Evolutionary conservation across 2,113 vertebrate species (phyloP).

Genomic region (Dromiciops gliroides): DNA sequence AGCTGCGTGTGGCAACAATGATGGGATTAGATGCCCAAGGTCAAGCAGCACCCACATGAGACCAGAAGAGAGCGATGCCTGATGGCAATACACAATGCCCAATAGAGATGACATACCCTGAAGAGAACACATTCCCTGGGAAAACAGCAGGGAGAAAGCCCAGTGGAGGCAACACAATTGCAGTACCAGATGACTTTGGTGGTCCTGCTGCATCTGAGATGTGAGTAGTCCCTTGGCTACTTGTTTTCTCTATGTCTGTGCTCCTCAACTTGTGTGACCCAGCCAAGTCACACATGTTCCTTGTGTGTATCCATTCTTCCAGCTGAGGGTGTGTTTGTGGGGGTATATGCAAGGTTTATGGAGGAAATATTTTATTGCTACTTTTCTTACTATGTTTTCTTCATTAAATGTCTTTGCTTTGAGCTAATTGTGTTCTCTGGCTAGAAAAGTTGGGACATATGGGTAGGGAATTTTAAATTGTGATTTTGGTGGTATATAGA

Average conservation of each 20-base stretch:
- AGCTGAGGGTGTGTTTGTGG: not conserved
- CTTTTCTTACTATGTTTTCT: not conserved
- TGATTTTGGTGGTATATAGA: not conserved
- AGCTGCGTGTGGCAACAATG: not conserved
- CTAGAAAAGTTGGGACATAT: not conserved
- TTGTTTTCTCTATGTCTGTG: not conserved
- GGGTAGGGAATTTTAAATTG: not conserved
- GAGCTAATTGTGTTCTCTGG: not conserved
- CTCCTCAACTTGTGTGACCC: not conserved
- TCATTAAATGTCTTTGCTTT: not conserved
- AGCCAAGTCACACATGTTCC: not conserved
- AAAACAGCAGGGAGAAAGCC: too few species aligned
- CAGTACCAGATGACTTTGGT: not conserved
- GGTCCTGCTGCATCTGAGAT: not conserved
- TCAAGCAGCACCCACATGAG: not conserved
- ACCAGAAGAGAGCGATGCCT: not conserved
- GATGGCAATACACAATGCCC: not conserved
- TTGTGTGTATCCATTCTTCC: not conserved
- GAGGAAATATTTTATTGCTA: not conserved
- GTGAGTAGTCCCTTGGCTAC: not conserved
- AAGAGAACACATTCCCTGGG: not conserved
- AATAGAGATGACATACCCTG: not conserved
- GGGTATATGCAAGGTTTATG: not conserved
- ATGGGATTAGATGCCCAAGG: not conserved
- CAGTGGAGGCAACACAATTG: not conserved